Percentiles rank a stretch among this genome's conserved stretches.
phyloP scores from a whole-genome alignment of 2,888 invertebrate species.

The Caradrina clavipalpis region DNA sequence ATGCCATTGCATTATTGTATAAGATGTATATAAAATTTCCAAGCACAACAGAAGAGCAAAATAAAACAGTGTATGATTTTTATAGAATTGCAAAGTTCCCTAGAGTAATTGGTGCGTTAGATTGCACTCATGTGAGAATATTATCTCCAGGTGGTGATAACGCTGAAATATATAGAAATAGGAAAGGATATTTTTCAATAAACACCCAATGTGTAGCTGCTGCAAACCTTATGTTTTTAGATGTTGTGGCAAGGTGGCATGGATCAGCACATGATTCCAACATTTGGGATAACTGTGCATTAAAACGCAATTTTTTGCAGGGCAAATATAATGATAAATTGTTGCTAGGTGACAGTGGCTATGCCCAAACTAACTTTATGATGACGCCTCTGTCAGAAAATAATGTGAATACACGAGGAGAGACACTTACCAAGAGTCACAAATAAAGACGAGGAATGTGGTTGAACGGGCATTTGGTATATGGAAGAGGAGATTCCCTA shows the following conservation, averaged over 20 bases:
- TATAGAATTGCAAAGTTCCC: slow-evolving; percentile 17
- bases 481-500: slow-evolving; percentile 2
- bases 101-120: slow-evolving; percentile 12
- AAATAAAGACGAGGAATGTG: not conserved
- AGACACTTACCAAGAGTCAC: slow-evolving; percentile 14
- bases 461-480: too few species aligned
- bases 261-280: slow-evolving; percentile 25
- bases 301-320: too few species aligned
- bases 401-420: slow-evolving; percentile 21
- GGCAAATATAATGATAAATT: not conserved
- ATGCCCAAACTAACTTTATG: slow-evolving; percentile 28
- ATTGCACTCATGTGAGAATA: slow-evolving; percentile 5
- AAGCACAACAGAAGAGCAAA: not conserved
- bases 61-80: slow-evolving; percentile 15
- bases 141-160: slow-evolving; percentile 8
- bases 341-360: slow-evolving; percentile 23
- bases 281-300: slow-evolving; percentile 30
- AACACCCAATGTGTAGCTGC: slow-evolving; percentile 5
- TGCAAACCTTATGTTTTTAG: not conserved
- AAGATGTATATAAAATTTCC: slow-evolving; percentile 16
- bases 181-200: slow-evolving; percentile 10
- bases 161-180: slow-evolving; percentile 7
- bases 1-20: not conserved
- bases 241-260: slow-evolving; percentile 35
- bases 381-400: slow-evolving; percentile 24